These are phyloP conservation scores for Odocoileus hemionus DNA, from an alignment of 2,113 vertebrate genomes.

Conservation along the genomic window DNA sequence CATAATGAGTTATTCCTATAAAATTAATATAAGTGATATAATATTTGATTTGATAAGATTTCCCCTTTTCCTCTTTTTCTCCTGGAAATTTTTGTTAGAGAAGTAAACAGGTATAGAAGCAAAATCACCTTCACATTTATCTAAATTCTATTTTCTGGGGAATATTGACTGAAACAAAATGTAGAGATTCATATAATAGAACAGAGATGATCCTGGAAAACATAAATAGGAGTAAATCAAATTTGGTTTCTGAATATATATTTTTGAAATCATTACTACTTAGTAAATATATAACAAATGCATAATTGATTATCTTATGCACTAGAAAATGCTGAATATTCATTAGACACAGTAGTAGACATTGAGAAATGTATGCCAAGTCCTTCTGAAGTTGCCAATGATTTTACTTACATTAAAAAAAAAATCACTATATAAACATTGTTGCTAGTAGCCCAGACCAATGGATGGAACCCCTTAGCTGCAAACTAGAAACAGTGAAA, in stretches of 20 bases:
- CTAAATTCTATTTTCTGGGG: neutral
- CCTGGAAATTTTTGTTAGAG: neutral
- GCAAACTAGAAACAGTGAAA: neutral
- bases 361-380: neutral
- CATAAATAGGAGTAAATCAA: neutral
- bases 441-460: neutral
- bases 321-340: neutral
- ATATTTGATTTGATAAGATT: neutral
- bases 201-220: neutral
- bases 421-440: neutral
- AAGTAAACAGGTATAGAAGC: neutral
- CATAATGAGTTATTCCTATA: neutral
- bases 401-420: neutral
- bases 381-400: neutral
- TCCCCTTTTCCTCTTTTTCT: neutral
- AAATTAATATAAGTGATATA: neutral
- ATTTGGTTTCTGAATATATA: neutral
- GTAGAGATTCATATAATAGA: neutral
- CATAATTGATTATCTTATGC: neutral
- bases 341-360: neutral
- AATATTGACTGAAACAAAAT: neutral
- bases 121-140: neutral
- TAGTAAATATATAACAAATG: neutral
- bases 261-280: constrained; percentile 12
- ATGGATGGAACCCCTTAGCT: neutral